Conservation (phyloP, 2,888 invertebrate species). For the Trissolcus japonicus region DNA sequence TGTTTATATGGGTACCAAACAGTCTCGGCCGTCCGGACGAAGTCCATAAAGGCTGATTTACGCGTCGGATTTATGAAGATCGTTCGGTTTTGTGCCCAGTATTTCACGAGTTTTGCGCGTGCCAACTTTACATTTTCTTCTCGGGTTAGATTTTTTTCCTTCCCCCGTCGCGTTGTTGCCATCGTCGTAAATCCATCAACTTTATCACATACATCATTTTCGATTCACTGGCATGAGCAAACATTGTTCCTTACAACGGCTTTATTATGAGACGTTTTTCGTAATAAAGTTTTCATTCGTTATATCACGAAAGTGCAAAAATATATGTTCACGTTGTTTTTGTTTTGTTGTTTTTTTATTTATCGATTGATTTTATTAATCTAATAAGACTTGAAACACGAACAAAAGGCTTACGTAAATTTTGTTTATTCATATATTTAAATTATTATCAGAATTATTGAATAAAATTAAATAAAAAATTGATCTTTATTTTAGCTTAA, state of each 20-base stretch:
- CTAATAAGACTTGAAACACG: too few relatives aligned
- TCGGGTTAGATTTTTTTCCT: slow-evolving; percentile 34
- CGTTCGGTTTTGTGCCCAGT: slow-evolving; percentile 70
- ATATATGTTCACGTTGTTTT: too few relatives aligned
- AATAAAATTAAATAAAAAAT: too few relatives aligned
- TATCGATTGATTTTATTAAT: too few relatives aligned
- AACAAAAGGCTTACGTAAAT: too few relatives aligned
- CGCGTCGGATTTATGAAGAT: slow-evolving; percentile 73
- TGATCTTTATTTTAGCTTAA: too few relatives aligned
- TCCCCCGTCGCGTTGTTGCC: slow-evolving; percentile 17
- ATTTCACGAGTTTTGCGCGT: slow-evolving; percentile 65
- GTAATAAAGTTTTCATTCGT: too few relatives aligned
- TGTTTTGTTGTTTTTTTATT: too few relatives aligned
- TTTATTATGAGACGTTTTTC: slow-evolving; percentile 4
- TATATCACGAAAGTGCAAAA: too few relatives aligned
- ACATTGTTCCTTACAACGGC: slow-evolving; percentile 9
- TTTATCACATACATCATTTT: slow-evolving; percentile 24
- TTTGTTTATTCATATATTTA: too few relatives aligned
- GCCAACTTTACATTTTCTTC: slow-evolving; percentile 54
- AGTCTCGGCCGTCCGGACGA: slow-evolving; percentile 62
- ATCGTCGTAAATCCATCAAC: slow-evolving; percentile 28
- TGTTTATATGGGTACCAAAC: slow-evolving; percentile 60
- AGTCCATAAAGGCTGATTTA: slow-evolving; percentile 74
- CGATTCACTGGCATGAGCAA: slow-evolving; percentile 17
- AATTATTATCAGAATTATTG: too few relatives aligned